phyloP scores from a whole-genome alignment of 2,113 vertebrate species.

The Eulacestoma nigropectus region DNA sequence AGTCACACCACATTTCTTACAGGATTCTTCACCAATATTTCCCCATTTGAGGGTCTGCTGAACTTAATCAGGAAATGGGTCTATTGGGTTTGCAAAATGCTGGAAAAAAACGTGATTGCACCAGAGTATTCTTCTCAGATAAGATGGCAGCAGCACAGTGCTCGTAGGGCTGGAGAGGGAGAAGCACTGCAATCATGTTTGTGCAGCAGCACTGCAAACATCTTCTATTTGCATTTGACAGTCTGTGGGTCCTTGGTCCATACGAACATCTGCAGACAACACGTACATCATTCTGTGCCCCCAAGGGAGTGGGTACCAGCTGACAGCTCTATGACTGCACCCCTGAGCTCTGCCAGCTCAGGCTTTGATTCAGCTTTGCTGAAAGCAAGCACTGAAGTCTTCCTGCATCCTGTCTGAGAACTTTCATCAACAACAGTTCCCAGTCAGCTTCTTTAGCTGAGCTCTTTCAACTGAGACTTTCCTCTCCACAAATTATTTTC shows the following conservation, averaged over 20 bases:
- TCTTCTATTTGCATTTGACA: neutral
- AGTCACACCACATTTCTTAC: neutral
- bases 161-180: neutral
- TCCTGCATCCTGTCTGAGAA: neutral
- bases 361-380: neutral
- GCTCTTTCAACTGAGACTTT: neutral
- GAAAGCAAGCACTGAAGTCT: neutral
- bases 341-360: neutral
- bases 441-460: neutral
- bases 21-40: neutral
- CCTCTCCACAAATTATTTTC: neutral
- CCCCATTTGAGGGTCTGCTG: neutral
- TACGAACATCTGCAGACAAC: neutral
- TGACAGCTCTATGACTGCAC: neutral
- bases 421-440: neutral
- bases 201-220: neutral
- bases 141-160: neutral
- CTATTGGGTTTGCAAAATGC: neutral
- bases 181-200: neutral
- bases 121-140: neutral
- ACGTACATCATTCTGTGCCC: neutral
- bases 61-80: neutral
- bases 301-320: fast-evolving
- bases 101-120: neutral
- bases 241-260: neutral